Percentiles rank a stretch among this genome's conserved stretches.
Conservation (phyloP, 30 jellyfish, hydroid and myxozoan genomes). For the Cassiopea xamachana region DNA sequence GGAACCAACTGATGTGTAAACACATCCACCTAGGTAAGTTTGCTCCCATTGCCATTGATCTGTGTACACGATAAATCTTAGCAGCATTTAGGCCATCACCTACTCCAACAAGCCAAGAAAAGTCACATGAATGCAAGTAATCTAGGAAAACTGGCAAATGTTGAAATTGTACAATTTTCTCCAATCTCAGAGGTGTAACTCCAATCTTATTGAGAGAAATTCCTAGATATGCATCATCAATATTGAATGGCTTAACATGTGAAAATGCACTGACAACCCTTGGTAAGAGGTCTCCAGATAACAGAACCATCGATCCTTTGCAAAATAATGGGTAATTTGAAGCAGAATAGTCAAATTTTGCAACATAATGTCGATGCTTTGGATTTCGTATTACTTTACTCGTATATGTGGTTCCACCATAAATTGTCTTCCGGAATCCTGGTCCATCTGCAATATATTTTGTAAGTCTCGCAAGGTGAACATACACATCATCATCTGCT, state of each 20-base stretch:
- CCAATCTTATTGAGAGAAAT: conserved; percentile 73
- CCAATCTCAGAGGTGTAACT: conserved; percentile 50
- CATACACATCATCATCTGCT: conserved; percentile 84
- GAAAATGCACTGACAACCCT: conserved; percentile 53
- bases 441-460: conserved; percentile 26
- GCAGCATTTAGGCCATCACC: conserved; percentile 82
- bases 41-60: conserved; percentile 46
- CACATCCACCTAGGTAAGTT: conserved; percentile 59
- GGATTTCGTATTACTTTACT: conserved; percentile 64
- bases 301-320: conserved; percentile 75
- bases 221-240: conserved; percentile 95
- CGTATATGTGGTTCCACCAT: conserved; percentile 75
- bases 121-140: conserved; percentile 71
- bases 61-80: conserved; percentile 60
- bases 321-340: conserved; percentile 59
- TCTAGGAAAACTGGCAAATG: conserved; percentile 61
- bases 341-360: conserved; percentile 36
- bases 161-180: conserved; percentile 66
- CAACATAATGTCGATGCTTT: conserved; percentile 71
- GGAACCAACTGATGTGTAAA: conserved; percentile 18
- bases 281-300: conserved; percentile 66
- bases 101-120: conserved; percentile 62
- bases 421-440: conserved; percentile 31
- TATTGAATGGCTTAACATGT: conserved; percentile 70
- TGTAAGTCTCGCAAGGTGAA: conserved; percentile 58